phyloP scores from a whole-genome alignment of 2,888 invertebrate species.

The Osedax frankpressi region DNA sequence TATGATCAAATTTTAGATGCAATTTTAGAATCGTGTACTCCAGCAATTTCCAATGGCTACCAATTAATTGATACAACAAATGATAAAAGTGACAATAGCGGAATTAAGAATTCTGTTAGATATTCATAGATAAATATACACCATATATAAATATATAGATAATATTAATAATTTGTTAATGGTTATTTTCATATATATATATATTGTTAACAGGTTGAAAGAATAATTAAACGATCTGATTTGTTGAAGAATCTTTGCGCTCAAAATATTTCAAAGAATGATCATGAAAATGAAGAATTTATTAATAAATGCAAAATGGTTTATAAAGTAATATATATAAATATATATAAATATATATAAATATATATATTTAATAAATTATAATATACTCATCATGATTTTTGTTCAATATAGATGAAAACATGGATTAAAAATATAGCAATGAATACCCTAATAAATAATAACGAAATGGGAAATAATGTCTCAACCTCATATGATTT shows the following conservation, averaged over 20 bases:
- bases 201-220: neutral
- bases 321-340: neutral
- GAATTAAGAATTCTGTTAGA: neutral
- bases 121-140: neutral
- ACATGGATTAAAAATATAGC: conserved; percentile 64
- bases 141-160: neutral
- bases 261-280: neutral
- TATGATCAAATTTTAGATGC: neutral
- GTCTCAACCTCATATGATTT: conserved; percentile 56
- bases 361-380: too few relatives aligned
- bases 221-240: neutral
- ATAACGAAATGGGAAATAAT: conserved; percentile 59
- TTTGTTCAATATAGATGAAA: conserved; percentile 49
- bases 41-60: neutral
- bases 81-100: neutral
- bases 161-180: neutral
- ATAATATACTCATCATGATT: too few relatives aligned
- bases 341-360: too few relatives aligned
- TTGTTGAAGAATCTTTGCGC: neutral
- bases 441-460: conserved; percentile 60
- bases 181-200: neutral
- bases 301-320: conserved; percentile 52
- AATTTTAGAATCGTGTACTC: neutral
- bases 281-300: neutral
- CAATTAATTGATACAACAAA: neutral